These are phyloP conservation scores for Spheniscus mendiculus DNA, from an alignment of 2,113 vertebrate species.

Conservation along the genomic window DNA sequence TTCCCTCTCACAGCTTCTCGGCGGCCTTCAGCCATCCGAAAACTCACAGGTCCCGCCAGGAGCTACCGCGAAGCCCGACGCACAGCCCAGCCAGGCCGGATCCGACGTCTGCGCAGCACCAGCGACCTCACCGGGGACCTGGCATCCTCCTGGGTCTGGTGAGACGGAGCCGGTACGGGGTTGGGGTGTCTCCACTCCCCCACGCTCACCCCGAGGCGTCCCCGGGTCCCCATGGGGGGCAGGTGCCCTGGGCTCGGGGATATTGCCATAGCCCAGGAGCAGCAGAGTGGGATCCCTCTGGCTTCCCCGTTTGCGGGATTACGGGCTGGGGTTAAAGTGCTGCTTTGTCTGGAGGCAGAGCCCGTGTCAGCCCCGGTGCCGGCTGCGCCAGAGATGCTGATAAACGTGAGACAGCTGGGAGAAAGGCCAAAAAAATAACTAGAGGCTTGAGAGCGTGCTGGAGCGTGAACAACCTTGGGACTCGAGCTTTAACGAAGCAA, in stretches of 20 bases:
- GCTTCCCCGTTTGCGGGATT: background rate
- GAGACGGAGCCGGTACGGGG: rapidly evolving
- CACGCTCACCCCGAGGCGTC: rapidly evolving
- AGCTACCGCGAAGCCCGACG: rapidly evolving
- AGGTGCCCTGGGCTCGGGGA: background rate
- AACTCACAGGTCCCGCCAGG: rapidly evolving
- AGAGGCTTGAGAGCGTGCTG: background rate
- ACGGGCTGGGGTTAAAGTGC: background rate
- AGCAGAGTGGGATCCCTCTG: background rate
- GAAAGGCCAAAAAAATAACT: background rate
- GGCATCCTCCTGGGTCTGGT: rapidly evolving
- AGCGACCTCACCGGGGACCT: rapidly evolving
- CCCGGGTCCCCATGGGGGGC: rapidly evolving
- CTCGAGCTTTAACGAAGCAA: background rate
- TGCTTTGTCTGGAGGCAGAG: slow-evolving; percentile 20
- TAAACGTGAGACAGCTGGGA: background rate
- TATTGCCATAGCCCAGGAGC: background rate
- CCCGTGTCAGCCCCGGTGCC: background rate
- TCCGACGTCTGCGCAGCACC: rapidly evolving
- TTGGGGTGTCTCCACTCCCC: background rate
- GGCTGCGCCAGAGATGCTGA: background rate
- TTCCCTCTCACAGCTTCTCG: background rate
- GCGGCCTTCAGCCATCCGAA: background rate
- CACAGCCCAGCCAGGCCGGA: background rate
- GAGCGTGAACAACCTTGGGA: background rate